phyloP scores from a whole-genome alignment of 2,113 vertebrate genomes.

The Recurvirostra avosetta region DNA sequence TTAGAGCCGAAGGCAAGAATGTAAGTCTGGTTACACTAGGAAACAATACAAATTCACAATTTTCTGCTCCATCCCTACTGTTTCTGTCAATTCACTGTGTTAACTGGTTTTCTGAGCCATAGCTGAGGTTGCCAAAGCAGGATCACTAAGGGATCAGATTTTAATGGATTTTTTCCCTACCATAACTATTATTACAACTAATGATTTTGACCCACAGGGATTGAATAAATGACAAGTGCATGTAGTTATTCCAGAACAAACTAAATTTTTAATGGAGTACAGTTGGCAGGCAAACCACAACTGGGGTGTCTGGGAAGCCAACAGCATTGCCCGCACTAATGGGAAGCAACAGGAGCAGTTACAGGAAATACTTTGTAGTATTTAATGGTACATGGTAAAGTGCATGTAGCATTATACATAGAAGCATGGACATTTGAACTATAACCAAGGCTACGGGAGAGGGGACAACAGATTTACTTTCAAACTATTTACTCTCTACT shows the following conservation, averaged over 20 bases:
- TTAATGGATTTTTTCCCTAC: not conserved
- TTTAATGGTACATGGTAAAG: slow-evolving; percentile 4
- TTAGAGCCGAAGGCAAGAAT: not conserved
- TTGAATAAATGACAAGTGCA: slow-evolving; percentile 13
- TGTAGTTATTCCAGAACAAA: slow-evolving; percentile 23
- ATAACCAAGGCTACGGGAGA: not conserved
- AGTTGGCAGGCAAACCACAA: slow-evolving; percentile 8
- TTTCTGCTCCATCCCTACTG: not conserved
- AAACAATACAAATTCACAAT: not conserved
- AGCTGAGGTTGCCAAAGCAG: not conserved
- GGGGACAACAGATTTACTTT: not conserved
- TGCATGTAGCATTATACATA: not conserved
- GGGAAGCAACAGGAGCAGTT: slow-evolving; percentile 21
- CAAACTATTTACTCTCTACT: not conserved
- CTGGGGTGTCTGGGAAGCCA: not conserved
- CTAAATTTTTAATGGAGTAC: slow-evolving; percentile 42
- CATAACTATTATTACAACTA: not conserved
- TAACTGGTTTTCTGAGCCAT: slow-evolving; percentile 8
- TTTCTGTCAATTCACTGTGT: not conserved
- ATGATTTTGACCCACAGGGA: not conserved
- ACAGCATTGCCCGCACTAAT: slow-evolving; percentile 3
- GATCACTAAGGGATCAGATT: not conserved
- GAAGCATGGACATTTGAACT: not conserved
- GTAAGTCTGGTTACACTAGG: not conserved
- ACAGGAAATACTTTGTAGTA: slow-evolving; percentile 37